Base-by-base conservation (phyloP, 2,797 vertebrate genomes). In the Amphiprion clarkii region DNA sequence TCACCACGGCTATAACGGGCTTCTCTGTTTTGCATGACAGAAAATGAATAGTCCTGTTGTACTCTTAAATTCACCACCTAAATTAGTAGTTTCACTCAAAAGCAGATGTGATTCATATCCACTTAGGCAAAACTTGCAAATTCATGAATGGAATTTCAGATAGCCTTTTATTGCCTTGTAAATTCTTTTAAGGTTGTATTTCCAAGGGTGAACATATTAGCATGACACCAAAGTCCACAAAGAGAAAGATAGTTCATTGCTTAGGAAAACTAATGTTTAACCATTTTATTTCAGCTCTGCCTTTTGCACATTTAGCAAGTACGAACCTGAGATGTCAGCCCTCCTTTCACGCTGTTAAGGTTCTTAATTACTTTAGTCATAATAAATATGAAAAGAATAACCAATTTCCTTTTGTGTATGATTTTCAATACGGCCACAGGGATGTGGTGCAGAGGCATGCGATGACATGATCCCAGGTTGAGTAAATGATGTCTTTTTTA, bases 221-320 rank as follows among this genome's bases (percentile, higher is more conserved):
- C 8, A 52, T 44, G 57, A 76, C 8, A 75, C 60, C 87, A 91
- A 90, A 91, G 89, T 93, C 85, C 89, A 84, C 63, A 72, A 42
- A 52, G 54, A 67, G 21, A 67, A 51, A 4, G 29, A 52, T 0
- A 21, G 58, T 42, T 51, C 46, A 64, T 39, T 14, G 0, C 3
- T 17, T 5, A 57, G 40, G 39, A 59, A 66, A 69, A 42, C 13
- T 84, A 89, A 92, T 90, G 76, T 87, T 91, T 90, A 91, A 90
- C 89, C 61, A 76, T 36, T 61, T 60, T n/a, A 1, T 33, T 23
- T 40, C 9, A n/a, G 0, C 23, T 1, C 6, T 56, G 8, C 14
- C 58, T 63, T 73, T 53, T 52, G 13, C 48, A 49, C 3, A 0
- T 57, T 48, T 44, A 56, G 29, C 57, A 55, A 31, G 68, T 63